Evolutionary conservation across 2,113 vertebrate genomes (phyloP).

Genomic region (Rissa tridactyla): DNA sequence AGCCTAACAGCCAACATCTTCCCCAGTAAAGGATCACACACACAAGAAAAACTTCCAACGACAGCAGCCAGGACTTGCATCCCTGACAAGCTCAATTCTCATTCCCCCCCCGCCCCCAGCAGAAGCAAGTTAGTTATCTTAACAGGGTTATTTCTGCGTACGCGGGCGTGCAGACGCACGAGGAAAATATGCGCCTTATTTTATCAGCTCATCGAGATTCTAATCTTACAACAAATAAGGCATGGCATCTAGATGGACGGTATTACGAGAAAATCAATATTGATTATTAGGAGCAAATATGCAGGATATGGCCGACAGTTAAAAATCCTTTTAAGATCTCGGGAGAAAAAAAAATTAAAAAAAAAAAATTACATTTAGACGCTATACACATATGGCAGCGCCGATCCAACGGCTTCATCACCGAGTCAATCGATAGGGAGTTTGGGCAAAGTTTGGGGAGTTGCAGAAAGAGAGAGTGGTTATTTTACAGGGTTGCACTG

Average conservation of each 20-base stretch:
- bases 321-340: conserved; percentile 62
- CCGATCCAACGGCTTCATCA: conserved; percentile 61
- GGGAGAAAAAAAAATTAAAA: no score
- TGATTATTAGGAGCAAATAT: conserved; percentile 70
- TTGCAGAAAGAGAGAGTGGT: accelerated
- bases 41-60: neutral
- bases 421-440: conserved; percentile 32
- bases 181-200: neutral
- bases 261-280: conserved; percentile 70
- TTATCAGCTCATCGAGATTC: conserved; percentile 62
- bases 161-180: accelerated
- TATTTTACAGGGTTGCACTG: neutral
- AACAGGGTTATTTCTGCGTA: neutral
- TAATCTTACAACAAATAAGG: conserved; percentile 63
- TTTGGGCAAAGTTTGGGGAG: neutral
- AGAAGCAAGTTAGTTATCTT: conserved; percentile 56
- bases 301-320: conserved; percentile 34
- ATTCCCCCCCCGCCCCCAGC: neutral
- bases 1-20: neutral
- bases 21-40: no score
- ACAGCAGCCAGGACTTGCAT: neutral
- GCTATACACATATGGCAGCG: conserved; percentile 29
- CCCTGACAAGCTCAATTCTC: neutral
- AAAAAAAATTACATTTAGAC: conserved; percentile 40
- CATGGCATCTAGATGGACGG: conserved; percentile 58